These are phyloP conservation scores for human (Homo sapiens) DNA, from an alignment of 2,113 vertebrate genomes.

Conservation along the genomic window DNA sequence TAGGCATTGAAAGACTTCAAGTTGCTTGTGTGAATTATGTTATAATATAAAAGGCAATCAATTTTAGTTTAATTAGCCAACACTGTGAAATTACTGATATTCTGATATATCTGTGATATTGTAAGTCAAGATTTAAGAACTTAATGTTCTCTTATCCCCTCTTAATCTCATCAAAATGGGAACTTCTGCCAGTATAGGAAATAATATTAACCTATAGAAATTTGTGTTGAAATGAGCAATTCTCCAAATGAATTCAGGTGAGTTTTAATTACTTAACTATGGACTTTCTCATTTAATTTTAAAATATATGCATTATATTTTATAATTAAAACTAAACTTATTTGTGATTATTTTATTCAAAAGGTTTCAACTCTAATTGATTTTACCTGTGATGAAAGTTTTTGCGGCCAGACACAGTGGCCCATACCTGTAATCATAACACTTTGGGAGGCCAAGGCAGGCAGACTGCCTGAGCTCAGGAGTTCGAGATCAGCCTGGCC, in stretches of 20 bases:
- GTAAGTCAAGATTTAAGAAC: constrained; percentile 16
- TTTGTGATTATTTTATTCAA: neutral
- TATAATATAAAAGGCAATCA: constrained; percentile 39
- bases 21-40: constrained; percentile 41
- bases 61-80: constrained; percentile 48
- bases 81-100: neutral
- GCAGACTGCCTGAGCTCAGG: too few relatives aligned
- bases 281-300: neutral
- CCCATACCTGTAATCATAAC: too few relatives aligned
- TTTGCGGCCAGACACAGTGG: neutral
- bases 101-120: neutral
- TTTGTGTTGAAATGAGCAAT: neutral
- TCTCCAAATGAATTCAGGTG: neutral
- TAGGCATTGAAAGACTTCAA: constrained; percentile 12
- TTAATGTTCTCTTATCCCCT: neutral
- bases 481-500: too few relatives aligned
- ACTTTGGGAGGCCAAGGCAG: too few relatives aligned
- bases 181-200: neutral
- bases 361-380: neutral
- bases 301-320: neutral
- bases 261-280: neutral
- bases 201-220: neutral
- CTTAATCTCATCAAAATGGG: neutral
- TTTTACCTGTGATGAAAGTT: neutral
- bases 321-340: neutral